phyloP scores from a whole-genome alignment of 2,888 invertebrate genomes.

The Drosophila pseudotakahashii region DNA sequence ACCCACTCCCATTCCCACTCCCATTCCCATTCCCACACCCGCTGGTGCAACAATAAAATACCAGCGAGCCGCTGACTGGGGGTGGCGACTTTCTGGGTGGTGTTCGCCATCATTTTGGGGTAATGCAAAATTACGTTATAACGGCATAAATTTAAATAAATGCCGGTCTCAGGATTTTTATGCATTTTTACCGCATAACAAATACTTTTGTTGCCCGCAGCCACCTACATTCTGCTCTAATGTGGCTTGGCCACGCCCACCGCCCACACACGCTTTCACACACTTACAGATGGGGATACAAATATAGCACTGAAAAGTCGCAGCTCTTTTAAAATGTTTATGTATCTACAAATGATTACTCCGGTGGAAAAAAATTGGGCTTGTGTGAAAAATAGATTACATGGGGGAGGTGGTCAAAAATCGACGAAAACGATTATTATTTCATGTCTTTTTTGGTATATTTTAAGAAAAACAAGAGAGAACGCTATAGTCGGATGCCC shows the following conservation, averaged over 20 bases:
- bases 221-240: conserved; percentile 61
- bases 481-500: too few relatives aligned
- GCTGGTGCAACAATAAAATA: conserved; percentile 67
- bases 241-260: conserved; percentile 65
- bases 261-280: conserved; percentile 16
- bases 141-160: conserved; percentile 85
- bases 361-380: too few relatives aligned
- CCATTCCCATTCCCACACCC: conserved; percentile 21
- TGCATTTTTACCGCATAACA: conserved; percentile 84
- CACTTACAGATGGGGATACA: background rate
- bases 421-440: too few relatives aligned
- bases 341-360: background rate
- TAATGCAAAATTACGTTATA: conserved; percentile 83
- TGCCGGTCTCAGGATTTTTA: conserved; percentile 84
- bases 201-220: conserved; percentile 74
- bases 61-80: conserved; percentile 54
- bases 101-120: conserved; percentile 73
- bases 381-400: too few relatives aligned
- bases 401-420: too few relatives aligned
- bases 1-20: conserved; percentile 39
- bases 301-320: background rate
- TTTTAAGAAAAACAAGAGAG: too few relatives aligned
- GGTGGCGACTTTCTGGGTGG: conserved; percentile 7
- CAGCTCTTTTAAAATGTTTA: background rate
- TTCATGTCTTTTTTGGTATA: too few relatives aligned